These are phyloP conservation scores for Sebastes reedi DNA, from an alignment of 2,797 vertebrate species.

Conservation along the genomic window DNA sequence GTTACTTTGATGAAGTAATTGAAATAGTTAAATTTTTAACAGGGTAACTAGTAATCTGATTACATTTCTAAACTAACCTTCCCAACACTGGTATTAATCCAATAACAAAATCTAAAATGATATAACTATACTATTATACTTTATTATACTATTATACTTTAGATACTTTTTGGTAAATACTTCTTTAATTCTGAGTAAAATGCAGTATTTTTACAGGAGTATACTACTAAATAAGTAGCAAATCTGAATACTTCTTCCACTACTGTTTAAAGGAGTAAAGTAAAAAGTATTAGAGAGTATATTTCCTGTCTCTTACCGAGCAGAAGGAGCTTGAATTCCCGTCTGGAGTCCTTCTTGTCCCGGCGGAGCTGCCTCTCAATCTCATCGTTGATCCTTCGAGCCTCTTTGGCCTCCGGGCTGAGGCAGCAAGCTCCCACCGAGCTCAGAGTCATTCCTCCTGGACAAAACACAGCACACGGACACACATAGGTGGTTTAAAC, in stretches of 20 bases:
- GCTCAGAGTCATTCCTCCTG: constrained; percentile 84
- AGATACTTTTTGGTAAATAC: too few species aligned
- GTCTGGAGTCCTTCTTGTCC: constrained; percentile 89
- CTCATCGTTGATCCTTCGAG: constrained; percentile 94
- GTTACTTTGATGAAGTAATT: background rate
- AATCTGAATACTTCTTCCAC: background rate
- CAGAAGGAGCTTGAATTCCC: constrained; percentile 92
- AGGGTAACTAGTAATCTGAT: background rate
- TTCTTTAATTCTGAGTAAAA: too few species aligned
- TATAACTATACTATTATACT: too few species aligned
- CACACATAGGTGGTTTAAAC: constrained; percentile 8
- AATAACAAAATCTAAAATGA: too few species aligned
- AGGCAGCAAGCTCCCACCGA: constrained; percentile 96
- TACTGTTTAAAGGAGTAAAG: background rate
- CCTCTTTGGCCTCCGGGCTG: constrained; percentile 95
- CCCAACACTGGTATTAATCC: background rate
- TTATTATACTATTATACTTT: too few species aligned
- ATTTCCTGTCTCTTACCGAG: constrained; percentile 81
- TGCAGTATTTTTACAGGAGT: too few species aligned
- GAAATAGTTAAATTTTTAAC: background rate
- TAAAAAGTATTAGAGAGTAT: background rate
- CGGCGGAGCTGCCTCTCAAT: constrained; percentile 93
- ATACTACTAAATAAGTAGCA: too few species aligned
- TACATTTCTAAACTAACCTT: background rate
- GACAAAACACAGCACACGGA: constrained; percentile 16